Conservation (phyloP, 2,888 invertebrate species). For the Nemotelus nigrinus region DNA sequence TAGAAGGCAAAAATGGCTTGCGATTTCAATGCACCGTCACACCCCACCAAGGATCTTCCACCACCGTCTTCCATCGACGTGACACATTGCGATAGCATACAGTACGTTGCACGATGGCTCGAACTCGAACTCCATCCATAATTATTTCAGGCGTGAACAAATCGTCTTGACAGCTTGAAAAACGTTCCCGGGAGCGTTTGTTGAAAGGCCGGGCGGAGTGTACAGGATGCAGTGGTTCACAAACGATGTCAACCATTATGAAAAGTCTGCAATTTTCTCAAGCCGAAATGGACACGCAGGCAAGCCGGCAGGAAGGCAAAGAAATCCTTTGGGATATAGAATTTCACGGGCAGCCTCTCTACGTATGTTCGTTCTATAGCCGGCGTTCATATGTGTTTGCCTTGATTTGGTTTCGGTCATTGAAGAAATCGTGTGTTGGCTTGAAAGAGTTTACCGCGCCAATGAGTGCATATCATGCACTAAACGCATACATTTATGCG, state of each 20-base stretch:
- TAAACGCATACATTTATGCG: too few relatives aligned
- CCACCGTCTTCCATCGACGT: too few relatives aligned
- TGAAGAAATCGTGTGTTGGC: neutral
- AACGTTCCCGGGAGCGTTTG: neutral
- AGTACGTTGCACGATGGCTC: too few relatives aligned
- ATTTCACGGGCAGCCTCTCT: neutral
- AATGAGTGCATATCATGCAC: too few relatives aligned
- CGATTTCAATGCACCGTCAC: too few relatives aligned
- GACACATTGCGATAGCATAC: too few relatives aligned
- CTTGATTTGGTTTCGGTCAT: neutral
- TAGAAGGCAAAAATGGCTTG: too few relatives aligned
- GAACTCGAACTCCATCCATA: too few relatives aligned
- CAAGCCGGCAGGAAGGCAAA: neutral
- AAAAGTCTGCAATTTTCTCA: slow-evolving; percentile 27
- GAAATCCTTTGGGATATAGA: neutral
- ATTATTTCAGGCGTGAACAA: slow-evolving; percentile 2
- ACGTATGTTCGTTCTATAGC: neutral
- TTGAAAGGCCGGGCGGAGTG: neutral
- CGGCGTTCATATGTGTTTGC: neutral
- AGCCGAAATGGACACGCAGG: slow-evolving; percentile 16
- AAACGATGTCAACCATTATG: slow-evolving; percentile 38
- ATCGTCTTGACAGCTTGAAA: neutral
- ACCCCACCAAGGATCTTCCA: too few relatives aligned
- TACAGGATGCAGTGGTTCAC: neutral
- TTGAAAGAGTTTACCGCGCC: too few relatives aligned